Evolutionary conservation across 2,113 vertebrate genomes (phyloP).

Genomic region (Calonectris borealis): DNA sequence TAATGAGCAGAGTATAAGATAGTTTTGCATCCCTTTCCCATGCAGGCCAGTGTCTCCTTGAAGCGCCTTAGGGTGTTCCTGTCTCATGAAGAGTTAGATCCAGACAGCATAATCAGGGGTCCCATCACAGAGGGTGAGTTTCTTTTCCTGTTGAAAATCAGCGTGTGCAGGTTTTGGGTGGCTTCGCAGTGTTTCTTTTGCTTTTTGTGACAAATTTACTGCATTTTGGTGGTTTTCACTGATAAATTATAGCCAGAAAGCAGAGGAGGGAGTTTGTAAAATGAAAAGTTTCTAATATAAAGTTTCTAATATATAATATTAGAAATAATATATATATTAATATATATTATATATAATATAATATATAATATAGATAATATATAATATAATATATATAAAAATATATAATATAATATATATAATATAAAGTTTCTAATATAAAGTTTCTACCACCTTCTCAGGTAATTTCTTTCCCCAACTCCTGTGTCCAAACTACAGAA

Average conservation of each 20-base stretch:
- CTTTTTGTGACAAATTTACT: background rate
- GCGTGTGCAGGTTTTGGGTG: background rate
- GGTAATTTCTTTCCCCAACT: background rate
- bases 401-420: too few species aligned
- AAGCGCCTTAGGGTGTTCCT: slow-evolving; percentile 91
- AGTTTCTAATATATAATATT: background rate
- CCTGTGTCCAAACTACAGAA: background rate
- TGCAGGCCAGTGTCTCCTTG: slow-evolving; percentile 91
- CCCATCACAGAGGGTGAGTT: slow-evolving; percentile 67
- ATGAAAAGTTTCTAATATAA: fast-evolving
- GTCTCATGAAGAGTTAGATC: slow-evolving; percentile 92
- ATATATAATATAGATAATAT: too few species aligned
- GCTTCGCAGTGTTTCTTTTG: background rate
- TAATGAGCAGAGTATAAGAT: background rate
- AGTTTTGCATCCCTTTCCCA: background rate
- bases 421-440: too few species aligned
- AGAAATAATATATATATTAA: too few species aligned
- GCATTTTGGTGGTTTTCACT: background rate
- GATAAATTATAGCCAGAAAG: background rate
- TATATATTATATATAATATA: too few species aligned
- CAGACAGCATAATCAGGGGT: slow-evolving; percentile 80
- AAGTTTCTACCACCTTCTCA: background rate
- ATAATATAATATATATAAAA: too few species aligned
- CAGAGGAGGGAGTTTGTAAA: background rate
- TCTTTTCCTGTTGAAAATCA: background rate